phyloP scores from a whole-genome alignment of 2,888 invertebrate species.

The Drosophila pseudotakahashii region DNA sequence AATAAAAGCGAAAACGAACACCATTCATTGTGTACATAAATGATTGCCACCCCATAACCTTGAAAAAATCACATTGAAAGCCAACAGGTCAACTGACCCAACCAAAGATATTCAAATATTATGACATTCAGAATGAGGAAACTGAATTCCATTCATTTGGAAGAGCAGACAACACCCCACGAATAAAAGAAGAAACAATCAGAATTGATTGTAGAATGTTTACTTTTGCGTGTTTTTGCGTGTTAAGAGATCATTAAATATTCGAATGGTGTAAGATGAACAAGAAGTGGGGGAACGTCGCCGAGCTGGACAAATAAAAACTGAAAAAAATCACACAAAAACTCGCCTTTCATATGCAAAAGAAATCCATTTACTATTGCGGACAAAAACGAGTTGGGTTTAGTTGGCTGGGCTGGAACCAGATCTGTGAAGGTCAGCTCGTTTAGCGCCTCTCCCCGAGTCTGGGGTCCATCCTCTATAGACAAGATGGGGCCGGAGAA shows the following conservation, averaged over 20 bases:
- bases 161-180: slow-evolving; percentile 8
- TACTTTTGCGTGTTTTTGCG: slow-evolving; percentile 14
- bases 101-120: slow-evolving; percentile 54
- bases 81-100: not conserved
- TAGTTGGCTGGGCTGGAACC: slow-evolving; percentile 50
- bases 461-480: slow-evolving; percentile 19
- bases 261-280: slow-evolving; percentile 28
- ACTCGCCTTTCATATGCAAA: slow-evolving; percentile 68
- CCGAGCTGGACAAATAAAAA: slow-evolving; percentile 25
- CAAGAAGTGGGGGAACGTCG: slow-evolving; percentile 3
- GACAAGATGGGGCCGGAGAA: slow-evolving; percentile 33
- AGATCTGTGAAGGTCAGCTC: slow-evolving; percentile 70
- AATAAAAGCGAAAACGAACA: slow-evolving; percentile 42
- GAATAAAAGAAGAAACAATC: slow-evolving; percentile 28
- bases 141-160: not conserved
- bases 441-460: slow-evolving; percentile 48
- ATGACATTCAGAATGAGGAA: slow-evolving; percentile 54
- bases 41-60: slow-evolving; percentile 43
- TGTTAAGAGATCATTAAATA: slow-evolving; percentile 34
- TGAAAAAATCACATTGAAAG: slow-evolving; percentile 39
- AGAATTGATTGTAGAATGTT: slow-evolving; percentile 58
- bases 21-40: slow-evolving; percentile 15
- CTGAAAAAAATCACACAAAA: slow-evolving; percentile 43
- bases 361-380: slow-evolving; percentile 61
- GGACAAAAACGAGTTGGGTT: slow-evolving; percentile 39